Conservation (phyloP, 2,888 invertebrate genomes). For the Strigamia maritima region DNA sequence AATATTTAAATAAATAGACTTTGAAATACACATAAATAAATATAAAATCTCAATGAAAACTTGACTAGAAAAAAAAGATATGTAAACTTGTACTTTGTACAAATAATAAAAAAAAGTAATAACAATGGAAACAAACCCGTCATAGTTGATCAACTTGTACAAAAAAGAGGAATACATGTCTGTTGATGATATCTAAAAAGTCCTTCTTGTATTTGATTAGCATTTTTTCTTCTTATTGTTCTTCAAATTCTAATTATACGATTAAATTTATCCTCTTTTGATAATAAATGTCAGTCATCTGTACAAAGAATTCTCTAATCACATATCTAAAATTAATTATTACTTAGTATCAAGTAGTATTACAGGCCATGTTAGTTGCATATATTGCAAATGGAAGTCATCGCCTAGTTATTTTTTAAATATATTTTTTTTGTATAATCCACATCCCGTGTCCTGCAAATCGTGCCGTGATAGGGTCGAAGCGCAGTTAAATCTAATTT, state of each 20-base stretch:
- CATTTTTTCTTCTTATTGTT: neutral
- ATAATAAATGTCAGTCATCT: conserved; percentile 7
- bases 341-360: conserved; percentile 9
- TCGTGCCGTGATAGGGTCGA: conserved; percentile 3
- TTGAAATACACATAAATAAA: neutral
- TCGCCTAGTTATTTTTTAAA: neutral
- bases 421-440: neutral
- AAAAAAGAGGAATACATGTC: neutral
- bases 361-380: conserved; percentile 15
- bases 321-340: conserved; percentile 15
- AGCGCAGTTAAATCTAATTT: neutral
- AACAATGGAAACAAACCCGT: neutral
- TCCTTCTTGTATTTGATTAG: neutral
- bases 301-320: conserved; percentile 10
- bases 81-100: neutral
- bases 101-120: neutral
- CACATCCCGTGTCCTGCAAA: conserved; percentile 7
- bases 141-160: neutral
- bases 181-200: neutral
- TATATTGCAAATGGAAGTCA: conserved; percentile 15
- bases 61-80: neutral
- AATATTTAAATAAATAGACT: neutral
- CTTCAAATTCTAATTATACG: neutral
- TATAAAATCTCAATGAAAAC: neutral
- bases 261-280: neutral